These are phyloP conservation scores for Melinaea menophilus DNA, from an alignment of 2,888 invertebrate species.

Conservation along the genomic window DNA sequence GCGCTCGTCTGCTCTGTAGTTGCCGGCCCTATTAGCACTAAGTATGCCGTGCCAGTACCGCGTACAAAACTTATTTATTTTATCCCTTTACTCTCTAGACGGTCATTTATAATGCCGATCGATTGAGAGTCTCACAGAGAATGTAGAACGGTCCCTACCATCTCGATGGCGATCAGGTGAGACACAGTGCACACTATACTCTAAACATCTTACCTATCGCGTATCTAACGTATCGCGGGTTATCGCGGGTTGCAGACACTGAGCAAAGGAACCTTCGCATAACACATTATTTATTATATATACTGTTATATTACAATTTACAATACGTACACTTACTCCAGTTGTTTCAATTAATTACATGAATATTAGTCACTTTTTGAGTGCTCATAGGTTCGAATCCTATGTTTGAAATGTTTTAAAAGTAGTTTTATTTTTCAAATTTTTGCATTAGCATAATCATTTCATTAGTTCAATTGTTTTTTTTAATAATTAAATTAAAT, in stretches of 20 bases:
- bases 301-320: no score
- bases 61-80: constrained; percentile 78
- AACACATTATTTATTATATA: neutral
- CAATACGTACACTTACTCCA: no score
- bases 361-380: neutral
- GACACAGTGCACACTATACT: constrained; percentile 42
- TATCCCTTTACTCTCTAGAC: constrained; percentile 82
- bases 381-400: neutral
- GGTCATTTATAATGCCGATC: constrained; percentile 81
- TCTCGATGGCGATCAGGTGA: constrained; percentile 75
- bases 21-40: constrained; percentile 61
- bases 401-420: neutral
- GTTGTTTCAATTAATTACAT: neutral
- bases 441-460: neutral
- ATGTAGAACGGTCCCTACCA: constrained; percentile 77
- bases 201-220: constrained; percentile 7
- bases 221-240: no score
- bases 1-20: constrained; percentile 78
- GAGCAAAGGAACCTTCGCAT: neutral
- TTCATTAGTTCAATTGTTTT: neutral
- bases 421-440: neutral
- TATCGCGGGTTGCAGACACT: neutral
- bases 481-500: neutral
- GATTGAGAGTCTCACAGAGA: constrained; percentile 78
- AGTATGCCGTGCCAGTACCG: constrained; percentile 71